Conservation (phyloP, 2,113 vertebrate species). For the Embiotoca jacksoni region DNA sequence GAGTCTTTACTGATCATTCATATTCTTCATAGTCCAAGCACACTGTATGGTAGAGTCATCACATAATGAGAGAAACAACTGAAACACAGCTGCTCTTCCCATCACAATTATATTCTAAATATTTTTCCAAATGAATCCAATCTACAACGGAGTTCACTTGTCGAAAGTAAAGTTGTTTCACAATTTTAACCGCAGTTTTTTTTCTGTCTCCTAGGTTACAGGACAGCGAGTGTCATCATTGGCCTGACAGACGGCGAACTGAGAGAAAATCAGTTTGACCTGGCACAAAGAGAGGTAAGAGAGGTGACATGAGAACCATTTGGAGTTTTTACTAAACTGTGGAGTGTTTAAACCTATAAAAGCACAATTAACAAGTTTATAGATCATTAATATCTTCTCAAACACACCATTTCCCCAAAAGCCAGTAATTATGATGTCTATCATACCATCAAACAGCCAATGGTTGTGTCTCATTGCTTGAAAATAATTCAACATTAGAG, state of each 20-base stretch:
- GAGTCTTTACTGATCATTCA: slow-evolving; percentile 1
- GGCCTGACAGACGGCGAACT: slow-evolving; percentile 96
- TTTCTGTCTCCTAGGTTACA: slow-evolving; percentile 85
- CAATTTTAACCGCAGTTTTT: not conserved
- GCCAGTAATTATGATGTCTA: no score
- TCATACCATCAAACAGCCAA: no score
- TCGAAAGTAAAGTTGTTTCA: not conserved
- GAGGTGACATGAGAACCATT: not conserved
- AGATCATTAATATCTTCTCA: no score
- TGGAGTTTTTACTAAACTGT: no score
- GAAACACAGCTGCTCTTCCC: slow-evolving; percentile 1
- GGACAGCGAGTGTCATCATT: slow-evolving; percentile 97
- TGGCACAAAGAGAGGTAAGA: slow-evolving; percentile 93
- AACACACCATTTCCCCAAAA: no score
- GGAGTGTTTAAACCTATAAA: no score
- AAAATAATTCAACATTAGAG: no score
- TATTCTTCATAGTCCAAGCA: slow-evolving; percentile 2
- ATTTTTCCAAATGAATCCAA: not conserved
- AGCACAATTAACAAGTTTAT: not conserved
- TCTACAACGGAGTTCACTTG: not conserved
- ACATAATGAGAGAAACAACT: slow-evolving; percentile 13
- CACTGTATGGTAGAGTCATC: slow-evolving; percentile 16
- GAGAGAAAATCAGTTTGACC: slow-evolving; percentile 93
- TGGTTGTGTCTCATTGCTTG: no score
- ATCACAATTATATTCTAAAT: slow-evolving; percentile 1